Conservation (phyloP, 2,113 vertebrate species). For the Sinocyclocheilus rhinocerous region DNA sequence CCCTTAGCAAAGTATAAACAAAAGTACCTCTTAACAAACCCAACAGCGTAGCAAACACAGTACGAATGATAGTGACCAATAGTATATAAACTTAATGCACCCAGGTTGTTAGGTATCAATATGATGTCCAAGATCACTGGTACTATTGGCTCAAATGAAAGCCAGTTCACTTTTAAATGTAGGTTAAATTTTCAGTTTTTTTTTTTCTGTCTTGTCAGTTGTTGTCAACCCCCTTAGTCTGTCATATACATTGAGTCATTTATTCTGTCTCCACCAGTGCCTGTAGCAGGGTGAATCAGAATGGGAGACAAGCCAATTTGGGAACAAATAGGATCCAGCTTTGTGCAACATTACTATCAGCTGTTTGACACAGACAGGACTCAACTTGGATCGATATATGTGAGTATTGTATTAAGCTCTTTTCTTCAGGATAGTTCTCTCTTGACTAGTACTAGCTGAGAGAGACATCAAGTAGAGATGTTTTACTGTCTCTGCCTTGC, state of each 20-base stretch:
- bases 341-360: slow-evolving; percentile 97
- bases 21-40: neutral
- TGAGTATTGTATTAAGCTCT: slow-evolving; percentile 76
- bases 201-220: neutral
- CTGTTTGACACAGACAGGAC: slow-evolving; percentile 94
- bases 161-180: neutral
- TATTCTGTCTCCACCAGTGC: slow-evolving; percentile 72
- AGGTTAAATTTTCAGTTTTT: neutral
- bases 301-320: slow-evolving; percentile 98
- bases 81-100: neutral
- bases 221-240: neutral
- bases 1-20: neutral
- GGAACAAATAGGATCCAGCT: slow-evolving; percentile 99
- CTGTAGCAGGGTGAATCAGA: slow-evolving; percentile 85
- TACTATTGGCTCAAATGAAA: neutral
- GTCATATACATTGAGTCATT: neutral
- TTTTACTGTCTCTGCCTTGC: slow-evolving; percentile 1
- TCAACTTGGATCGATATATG: slow-evolving; percentile 94
- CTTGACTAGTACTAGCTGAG: neutral
- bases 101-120: neutral
- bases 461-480: neutral
- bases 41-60: neutral
- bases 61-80: neutral
- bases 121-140: neutral
- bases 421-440: neutral